A percentile compares a stretch with the other conserved stretches of the same genome.
Evolutionary conservation across 2,888 invertebrate genomes (phyloP).

Genomic region (Endomychus coccineus): DNA sequence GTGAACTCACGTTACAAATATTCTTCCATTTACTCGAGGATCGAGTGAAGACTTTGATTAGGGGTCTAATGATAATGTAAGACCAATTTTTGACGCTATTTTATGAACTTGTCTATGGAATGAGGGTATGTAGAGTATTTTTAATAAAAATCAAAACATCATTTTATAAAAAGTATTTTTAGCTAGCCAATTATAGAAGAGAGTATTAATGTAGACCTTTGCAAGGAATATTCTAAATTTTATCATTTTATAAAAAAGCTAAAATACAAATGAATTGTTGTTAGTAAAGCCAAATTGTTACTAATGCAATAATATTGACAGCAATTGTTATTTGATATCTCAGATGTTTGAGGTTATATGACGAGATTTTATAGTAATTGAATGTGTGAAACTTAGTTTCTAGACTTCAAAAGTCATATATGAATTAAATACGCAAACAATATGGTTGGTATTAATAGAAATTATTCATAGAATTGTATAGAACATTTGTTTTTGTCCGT

Average conservation of each 20-base stretch:
- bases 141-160: conserved; percentile 24
- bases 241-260: conserved; percentile 27
- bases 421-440: conserved; percentile 21
- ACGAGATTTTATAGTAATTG: conserved; percentile 12
- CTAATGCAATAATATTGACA: conserved; percentile 35
- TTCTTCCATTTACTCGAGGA: conserved; percentile 11
- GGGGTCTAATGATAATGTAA: no score
- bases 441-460: conserved; percentile 20
- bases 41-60: no score
- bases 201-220: conserved; percentile 16
- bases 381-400: conserved; percentile 19
- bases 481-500: conserved; percentile 26
- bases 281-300: conserved; percentile 35
- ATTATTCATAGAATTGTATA: conserved; percentile 15
- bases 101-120: no score
- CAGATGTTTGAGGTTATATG: conserved; percentile 26
- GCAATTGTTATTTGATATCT: conserved; percentile 38
- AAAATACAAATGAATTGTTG: conserved; percentile 27
- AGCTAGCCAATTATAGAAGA: conserved; percentile 26
- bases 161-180: conserved; percentile 17
- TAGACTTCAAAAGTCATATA: conserved; percentile 26
- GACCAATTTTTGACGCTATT: no score
- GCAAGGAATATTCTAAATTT: conserved; percentile 32
- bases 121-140: conserved; percentile 29
- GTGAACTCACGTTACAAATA: conserved; percentile 9